phyloP scores from a whole-genome alignment of 2,888 invertebrate species.

The Caenorhabditis sulstoni region DNA sequence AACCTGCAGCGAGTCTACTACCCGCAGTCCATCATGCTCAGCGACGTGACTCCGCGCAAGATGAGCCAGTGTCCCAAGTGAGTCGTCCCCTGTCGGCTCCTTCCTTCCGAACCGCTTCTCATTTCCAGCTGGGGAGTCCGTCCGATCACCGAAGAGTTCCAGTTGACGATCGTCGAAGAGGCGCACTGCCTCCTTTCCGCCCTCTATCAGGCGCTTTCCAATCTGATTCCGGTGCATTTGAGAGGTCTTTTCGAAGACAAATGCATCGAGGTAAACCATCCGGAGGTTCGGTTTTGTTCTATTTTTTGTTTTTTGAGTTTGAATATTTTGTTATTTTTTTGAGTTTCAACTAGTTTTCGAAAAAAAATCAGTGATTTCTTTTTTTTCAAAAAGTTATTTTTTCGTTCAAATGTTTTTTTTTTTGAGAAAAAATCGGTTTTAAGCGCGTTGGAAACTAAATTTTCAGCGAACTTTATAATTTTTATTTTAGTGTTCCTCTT shows the following conservation, averaged over 20 bases:
- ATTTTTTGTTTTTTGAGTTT: constrained; percentile 30
- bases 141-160: constrained; percentile 77
- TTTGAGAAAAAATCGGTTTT: too few relatives aligned
- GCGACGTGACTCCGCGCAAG: constrained; percentile 91
- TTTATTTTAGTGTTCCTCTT: too few relatives aligned
- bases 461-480: too few relatives aligned
- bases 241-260: constrained; percentile 77
- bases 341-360: too few relatives aligned
- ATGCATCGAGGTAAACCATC: constrained; percentile 70
- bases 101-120: too few relatives aligned
- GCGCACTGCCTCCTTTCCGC: constrained; percentile 77
- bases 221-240: constrained; percentile 75
- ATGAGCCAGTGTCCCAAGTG: constrained; percentile 76
- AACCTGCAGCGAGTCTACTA: constrained; percentile 84
- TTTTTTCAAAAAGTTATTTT: too few relatives aligned
- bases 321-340: too few relatives aligned
- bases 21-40: constrained; percentile 88
- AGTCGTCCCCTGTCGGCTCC: constrained; percentile 11
- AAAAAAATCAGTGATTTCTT: too few relatives aligned
- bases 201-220: constrained; percentile 75
- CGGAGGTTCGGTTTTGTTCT: constrained; percentile 57
- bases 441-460: too few relatives aligned
- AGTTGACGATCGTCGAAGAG: constrained; percentile 77
- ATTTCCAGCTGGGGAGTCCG: constrained; percentile 78
- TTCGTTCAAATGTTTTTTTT: too few relatives aligned